A percentile compares a stretch with the other conserved stretches of the same genome.
phyloP scores from a whole-genome alignment of 2,113 vertebrate species.

The Probosciger aterrimus region DNA sequence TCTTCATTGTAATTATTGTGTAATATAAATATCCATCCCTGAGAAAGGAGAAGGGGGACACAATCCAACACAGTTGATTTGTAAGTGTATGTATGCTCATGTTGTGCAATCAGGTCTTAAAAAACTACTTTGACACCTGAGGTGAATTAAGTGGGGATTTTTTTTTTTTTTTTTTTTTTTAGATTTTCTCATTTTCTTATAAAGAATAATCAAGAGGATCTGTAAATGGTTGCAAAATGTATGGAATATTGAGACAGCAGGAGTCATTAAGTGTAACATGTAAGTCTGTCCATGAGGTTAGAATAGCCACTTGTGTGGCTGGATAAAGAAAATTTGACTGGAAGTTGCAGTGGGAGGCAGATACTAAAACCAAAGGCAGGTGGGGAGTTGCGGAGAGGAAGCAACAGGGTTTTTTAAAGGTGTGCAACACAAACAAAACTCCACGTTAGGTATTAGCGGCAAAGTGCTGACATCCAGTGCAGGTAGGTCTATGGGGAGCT shows the following conservation, averaged over 20 bases:
- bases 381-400: background rate
- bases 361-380: background rate
- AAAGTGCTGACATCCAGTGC: constrained; percentile 74
- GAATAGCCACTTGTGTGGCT: background rate
- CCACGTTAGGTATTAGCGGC: constrained; percentile 10
- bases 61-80: constrained; percentile 51
- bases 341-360: constrained; percentile 24
- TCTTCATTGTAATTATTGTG: constrained; percentile 69
- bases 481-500: constrained; percentile 89
- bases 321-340: constrained; percentile 1
- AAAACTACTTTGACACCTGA: constrained; percentile 75
- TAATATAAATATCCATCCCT: constrained; percentile 79
- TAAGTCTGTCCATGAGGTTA: constrained; percentile 39
- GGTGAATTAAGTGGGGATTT: constrained; percentile 63
- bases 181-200: constrained; percentile 48
- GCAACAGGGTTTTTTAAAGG: background rate
- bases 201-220: constrained; percentile 37
- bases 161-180: background rate
- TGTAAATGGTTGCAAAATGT: constrained; percentile 40
- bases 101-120: constrained; percentile 70
- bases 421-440: constrained; percentile 28
- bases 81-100: constrained; percentile 37
- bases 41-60: constrained; percentile 72
- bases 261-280: background rate
- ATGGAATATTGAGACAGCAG: constrained; percentile 44